These are phyloP conservation scores for Chymomyza fuscimana DNA, from an alignment of 2,888 invertebrate species.

Conservation along the genomic window DNA sequence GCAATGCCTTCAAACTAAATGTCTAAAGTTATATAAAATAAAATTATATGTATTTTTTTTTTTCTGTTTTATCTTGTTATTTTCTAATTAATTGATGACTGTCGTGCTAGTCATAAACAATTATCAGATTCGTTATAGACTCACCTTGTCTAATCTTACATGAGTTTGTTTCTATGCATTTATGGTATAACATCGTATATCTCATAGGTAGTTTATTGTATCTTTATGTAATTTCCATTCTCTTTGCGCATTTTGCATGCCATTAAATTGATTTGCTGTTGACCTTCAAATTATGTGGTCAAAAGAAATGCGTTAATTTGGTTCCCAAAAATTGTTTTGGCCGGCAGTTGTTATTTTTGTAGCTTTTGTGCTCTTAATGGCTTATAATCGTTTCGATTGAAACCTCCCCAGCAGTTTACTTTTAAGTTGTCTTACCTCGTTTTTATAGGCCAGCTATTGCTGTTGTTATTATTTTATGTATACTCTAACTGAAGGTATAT, in stretches of 20 bases:
- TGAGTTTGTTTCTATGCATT: background rate
- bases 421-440: background rate
- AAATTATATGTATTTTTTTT: constrained; percentile 7
- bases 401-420: background rate
- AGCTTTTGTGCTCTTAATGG: constrained; percentile 33
- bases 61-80: constrained; percentile 2
- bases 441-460: background rate
- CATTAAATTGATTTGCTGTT: constrained; percentile 2
- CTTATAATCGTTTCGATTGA: constrained; percentile 43
- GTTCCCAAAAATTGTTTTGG: constrained; percentile 18
- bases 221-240: background rate
- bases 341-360: background rate
- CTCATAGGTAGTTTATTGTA: background rate
- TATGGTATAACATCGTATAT: background rate
- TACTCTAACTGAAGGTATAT: background rate
- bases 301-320: constrained; percentile 21
- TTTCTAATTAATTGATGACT: constrained; percentile 42
- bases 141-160: background rate
- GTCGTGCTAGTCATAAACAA: constrained; percentile 33
- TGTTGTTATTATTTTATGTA: background rate
- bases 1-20: background rate
- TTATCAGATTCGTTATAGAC: background rate
- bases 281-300: constrained; percentile 3
- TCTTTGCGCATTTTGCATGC: constrained; percentile 1
- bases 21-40: background rate